phyloP scores from a whole-genome alignment of 2,797 vertebrate genomes.

The Paguma larvata region DNA sequence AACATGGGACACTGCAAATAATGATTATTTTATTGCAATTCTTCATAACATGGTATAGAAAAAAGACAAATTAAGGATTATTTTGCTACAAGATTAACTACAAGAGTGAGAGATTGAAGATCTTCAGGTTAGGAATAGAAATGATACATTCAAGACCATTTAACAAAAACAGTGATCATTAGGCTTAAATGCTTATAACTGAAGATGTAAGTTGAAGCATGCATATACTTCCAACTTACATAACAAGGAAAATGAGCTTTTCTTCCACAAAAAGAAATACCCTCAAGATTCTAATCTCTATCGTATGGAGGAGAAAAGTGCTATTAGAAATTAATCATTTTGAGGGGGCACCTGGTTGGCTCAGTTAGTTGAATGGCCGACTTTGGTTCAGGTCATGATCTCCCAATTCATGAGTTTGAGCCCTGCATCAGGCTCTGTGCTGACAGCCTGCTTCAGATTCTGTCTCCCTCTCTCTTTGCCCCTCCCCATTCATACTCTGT shows the following conservation, averaged over 20 bases:
- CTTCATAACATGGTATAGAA: slow-evolving; percentile 50
- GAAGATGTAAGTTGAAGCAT: slow-evolving; percentile 60
- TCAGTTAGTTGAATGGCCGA: no score
- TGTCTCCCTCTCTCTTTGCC: no score
- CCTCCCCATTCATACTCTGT: no score
- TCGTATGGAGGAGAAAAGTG: slow-evolving; percentile 64
- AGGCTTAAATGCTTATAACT: slow-evolving; percentile 72
- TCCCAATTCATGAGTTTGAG: no score
- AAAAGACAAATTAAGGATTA: slow-evolving; percentile 64
- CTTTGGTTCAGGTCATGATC: no score
- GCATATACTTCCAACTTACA: slow-evolving; percentile 69
- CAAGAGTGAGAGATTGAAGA: slow-evolving; percentile 73
- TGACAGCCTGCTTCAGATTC: no score
- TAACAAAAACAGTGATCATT: slow-evolving; percentile 78
- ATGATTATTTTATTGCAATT: slow-evolving; percentile 69
- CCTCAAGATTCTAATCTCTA: slow-evolving; percentile 55
- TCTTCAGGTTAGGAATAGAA: slow-evolving; percentile 75
- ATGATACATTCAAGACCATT: slow-evolving; percentile 62
- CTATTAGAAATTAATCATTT: slow-evolving; percentile 61
- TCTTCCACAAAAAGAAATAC: slow-evolving; percentile 42
- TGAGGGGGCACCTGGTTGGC: no score
- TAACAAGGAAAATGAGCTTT: slow-evolving; percentile 66
- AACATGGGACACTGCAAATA: background rate
- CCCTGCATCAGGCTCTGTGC: no score
- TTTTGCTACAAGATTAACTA: slow-evolving; percentile 56